Percentiles rank a stretch among this genome's conserved stretches.
Conservation (phyloP, 2,113 vertebrate species). For the Hippopotamus amphibius region DNA sequence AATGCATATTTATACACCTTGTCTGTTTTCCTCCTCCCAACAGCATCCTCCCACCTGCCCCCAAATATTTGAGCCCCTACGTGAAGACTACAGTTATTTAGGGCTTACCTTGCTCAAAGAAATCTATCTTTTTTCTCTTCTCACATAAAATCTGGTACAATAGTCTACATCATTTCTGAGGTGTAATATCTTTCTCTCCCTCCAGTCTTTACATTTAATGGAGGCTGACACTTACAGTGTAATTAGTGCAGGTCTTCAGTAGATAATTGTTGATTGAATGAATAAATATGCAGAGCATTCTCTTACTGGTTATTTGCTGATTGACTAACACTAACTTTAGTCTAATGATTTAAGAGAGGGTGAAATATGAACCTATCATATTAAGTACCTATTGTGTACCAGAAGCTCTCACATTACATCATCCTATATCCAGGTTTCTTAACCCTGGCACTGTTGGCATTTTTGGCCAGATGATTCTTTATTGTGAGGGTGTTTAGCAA, state of each 20-base stretch:
- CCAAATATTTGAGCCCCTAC: conserved; percentile 24
- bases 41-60: background rate
- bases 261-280: background rate
- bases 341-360: background rate
- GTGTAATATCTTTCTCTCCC: background rate
- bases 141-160: background rate
- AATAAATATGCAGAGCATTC: background rate
- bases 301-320: background rate
- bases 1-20: background rate
- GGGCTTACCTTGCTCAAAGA: background rate
- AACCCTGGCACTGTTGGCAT: background rate
- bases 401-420: background rate
- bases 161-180: background rate
- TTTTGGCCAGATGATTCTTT: background rate
- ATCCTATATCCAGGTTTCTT: background rate
- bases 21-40: background rate
- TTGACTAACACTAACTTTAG: no score
- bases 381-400: background rate
- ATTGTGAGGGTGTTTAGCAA: background rate
- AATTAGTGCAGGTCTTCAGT: background rate
- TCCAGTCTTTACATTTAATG: background rate
- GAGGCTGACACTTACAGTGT: background rate
- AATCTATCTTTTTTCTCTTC: background rate
- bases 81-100: background rate
- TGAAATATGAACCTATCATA: background rate